Evolutionary conservation across 1,140 invertebrate genomes (phyloP), one percentile per base, ranked within the genome.

Genomic region (Teleopsis dalmanni): DNA sequence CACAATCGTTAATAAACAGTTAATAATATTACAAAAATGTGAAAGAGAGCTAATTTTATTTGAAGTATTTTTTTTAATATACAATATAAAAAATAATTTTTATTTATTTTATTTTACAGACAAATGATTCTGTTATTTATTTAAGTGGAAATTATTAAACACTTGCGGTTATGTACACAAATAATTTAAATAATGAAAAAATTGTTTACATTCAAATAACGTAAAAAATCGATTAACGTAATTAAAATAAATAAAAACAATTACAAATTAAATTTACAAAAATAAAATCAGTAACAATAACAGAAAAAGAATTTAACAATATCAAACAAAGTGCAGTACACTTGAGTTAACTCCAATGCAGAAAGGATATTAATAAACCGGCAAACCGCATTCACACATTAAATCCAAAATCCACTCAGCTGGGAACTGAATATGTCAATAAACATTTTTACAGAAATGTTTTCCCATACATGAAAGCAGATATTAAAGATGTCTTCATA

Each of bases 351-450:
- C 62, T 62, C 62, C 54, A 59, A 65, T 65, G 60, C 62, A 57
- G 59, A 65, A 65, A 62, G 62, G 62, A 65, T 65, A 65, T 64
- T 65, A 65, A 65, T 65, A 65, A 65, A 65, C 62, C 62, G 57
- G 53, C 61, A 56, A 64, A 49, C 48, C 59, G 52, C 56, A 51
- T 16, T 18, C 31, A 43, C n/a, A 26, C 41, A 43, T 19, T n/a
- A 37, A 16, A 3, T 11, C 9, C 41, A 3, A 11, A 43, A 29
- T 8, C 13, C 23, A 38, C 11, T 19, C 21, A 26, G 14, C 22
- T 23, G 4, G 1, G 9, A 7, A 14, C 27, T 43, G 9, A 3
- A 43, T 19, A 31, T 43, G 11, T 37, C 18, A 19, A 6, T 27
- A 19, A 43, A 29, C 31, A 25, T 14, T 14, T 16, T 26, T 7